Conservation (phyloP, 2,113 vertebrate genomes). For the Amblyopsis rosae region DNA sequence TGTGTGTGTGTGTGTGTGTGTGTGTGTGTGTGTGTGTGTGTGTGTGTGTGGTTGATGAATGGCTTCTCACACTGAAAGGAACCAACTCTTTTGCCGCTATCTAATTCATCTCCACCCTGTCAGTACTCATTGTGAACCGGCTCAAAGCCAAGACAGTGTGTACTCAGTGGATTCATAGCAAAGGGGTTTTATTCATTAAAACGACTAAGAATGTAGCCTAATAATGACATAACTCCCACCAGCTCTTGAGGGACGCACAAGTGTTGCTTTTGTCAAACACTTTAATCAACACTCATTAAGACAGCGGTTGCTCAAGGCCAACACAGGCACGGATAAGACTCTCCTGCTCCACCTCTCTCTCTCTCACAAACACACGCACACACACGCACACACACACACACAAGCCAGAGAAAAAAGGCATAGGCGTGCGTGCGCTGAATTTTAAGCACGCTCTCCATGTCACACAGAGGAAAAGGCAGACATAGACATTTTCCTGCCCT, state of each 20-base stretch:
- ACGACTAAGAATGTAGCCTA: slow-evolving; percentile 12
- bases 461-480: slow-evolving; percentile 1
- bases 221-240: slow-evolving; percentile 14
- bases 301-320: slow-evolving; percentile 21
- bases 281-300: slow-evolving; percentile 66
- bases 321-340: slow-evolving; percentile 29
- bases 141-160: not conserved
- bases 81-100: not conserved
- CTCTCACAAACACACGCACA: not conserved
- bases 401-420: slow-evolving; percentile 41
- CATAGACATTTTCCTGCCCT: slow-evolving; percentile 14
- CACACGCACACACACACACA: slow-evolving; percentile 14
- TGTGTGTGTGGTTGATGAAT: slow-evolving; percentile 25
- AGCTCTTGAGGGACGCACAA: slow-evolving; percentile 18
- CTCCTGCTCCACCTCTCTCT: slow-evolving; percentile 21
- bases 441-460: slow-evolving; percentile 34
- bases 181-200: slow-evolving; percentile 9
- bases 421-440: slow-evolving; percentile 56
- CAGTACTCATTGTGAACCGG: not conserved
- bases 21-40: no score
- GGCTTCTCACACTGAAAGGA: not conserved
- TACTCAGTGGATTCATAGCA: not conserved
- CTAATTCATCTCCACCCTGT: slow-evolving; percentile 38
- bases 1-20: not conserved
- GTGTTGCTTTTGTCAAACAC: slow-evolving; percentile 54